phyloP scores from a whole-genome alignment of 2,797 vertebrate species.

The Toxotes lorentzi region DNA sequence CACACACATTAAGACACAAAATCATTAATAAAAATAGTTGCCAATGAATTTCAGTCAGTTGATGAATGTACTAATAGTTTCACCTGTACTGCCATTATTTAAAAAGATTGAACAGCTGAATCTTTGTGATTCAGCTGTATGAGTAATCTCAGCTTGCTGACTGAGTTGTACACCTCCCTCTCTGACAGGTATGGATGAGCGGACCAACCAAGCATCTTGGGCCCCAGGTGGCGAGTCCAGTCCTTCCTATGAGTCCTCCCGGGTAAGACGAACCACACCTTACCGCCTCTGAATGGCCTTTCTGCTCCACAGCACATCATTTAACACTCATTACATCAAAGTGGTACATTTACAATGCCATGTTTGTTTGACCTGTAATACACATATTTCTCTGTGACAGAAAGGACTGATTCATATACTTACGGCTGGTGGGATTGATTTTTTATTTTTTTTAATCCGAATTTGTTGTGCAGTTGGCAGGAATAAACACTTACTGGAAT shows the following conservation, averaged over 20 bases:
- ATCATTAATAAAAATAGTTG: not conserved
- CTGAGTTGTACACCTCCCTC: constrained; percentile 79
- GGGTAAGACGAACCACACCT: constrained; percentile 89
- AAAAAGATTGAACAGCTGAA: not conserved
- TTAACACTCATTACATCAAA: constrained; percentile 75
- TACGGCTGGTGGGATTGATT: not conserved
- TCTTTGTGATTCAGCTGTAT: constrained; percentile 15
- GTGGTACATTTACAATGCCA: constrained; percentile 54
- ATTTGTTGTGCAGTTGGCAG: not conserved
- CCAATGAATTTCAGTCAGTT: not conserved
- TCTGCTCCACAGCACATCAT: constrained; percentile 74
- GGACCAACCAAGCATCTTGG: constrained; percentile 92
- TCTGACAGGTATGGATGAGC: constrained; percentile 94
- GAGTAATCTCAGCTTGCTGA: constrained; percentile 56
- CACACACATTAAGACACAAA: too few species aligned
- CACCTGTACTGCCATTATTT: not conserved
- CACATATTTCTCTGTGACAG: constrained; percentile 47
- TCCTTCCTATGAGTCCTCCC: constrained; percentile 93
- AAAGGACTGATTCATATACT: constrained; percentile 34
- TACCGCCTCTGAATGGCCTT: constrained; percentile 68
- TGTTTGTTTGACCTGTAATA: constrained; percentile 43
- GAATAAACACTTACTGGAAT: not conserved
- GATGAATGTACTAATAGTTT: too few species aligned
- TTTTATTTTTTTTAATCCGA: not conserved
- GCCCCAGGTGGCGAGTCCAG: constrained; percentile 94